A percentile compares a stretch with the other conserved stretches of the same genome.
phyloP scores from a whole-genome alignment of 2,797 vertebrate genomes.

The Oophaga sylvatica region DNA sequence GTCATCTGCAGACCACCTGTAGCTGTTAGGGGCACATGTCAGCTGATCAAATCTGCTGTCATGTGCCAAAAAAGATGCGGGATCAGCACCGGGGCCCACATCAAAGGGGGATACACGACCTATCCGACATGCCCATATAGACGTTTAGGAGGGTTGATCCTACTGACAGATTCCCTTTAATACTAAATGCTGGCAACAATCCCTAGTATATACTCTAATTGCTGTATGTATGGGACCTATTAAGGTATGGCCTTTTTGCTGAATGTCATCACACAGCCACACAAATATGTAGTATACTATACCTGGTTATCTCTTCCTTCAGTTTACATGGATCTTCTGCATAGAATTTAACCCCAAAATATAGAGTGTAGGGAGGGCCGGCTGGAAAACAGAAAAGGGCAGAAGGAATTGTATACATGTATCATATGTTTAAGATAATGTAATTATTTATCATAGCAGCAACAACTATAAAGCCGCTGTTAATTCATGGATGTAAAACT shows the following conservation, averaged over 20 bases:
- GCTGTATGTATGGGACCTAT: background rate
- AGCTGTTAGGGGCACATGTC: too few species aligned
- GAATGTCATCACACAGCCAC: too few species aligned
- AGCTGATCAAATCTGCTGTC: too few species aligned
- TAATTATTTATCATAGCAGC: background rate
- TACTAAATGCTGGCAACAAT: background rate
- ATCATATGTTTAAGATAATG: background rate
- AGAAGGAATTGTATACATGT: conserved; percentile 51
- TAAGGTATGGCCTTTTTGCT: background rate
- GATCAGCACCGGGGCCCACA: too few species aligned
- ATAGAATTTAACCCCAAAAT: conserved; percentile 91
- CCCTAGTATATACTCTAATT: background rate
- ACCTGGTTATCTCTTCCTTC: conserved; percentile 90
- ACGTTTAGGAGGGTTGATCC: background rate
- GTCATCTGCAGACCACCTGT: too few species aligned
- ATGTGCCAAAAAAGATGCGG: too few species aligned
- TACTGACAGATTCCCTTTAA: background rate
- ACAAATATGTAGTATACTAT: conserved; percentile 34
- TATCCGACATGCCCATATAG: too few species aligned
- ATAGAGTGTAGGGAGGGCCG: conserved; percentile 87
- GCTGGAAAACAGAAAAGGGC: conserved; percentile 69
- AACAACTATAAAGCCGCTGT: background rate
- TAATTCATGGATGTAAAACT: too few species aligned
- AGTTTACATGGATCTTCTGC: conserved; percentile 86
- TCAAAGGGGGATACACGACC: too few species aligned